Base-by-base conservation (phyloP, 2,797 vertebrate species). In the Lemur catta region DNA sequence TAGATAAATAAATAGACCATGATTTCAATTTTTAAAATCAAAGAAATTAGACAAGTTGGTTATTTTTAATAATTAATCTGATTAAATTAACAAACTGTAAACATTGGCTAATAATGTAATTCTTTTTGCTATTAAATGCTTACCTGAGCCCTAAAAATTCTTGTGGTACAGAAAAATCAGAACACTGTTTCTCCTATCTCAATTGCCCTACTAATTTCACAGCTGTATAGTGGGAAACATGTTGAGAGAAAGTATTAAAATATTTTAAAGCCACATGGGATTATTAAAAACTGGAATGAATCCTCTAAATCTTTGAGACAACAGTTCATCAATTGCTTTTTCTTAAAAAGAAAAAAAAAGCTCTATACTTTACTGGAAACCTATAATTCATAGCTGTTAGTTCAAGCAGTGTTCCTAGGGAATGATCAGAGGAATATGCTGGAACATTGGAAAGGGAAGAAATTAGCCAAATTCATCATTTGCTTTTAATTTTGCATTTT, bases 261-360 rank as follows among this genome's bases (percentile, higher is more conserved):
- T 98, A 98, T 97, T 98, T 98, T 97, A 98, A 97, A 98, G 91
- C 92, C 97, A 97, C 98, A 97, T 95, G 97, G 97, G 98, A 97
- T 97, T 98, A 97, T 98, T 97, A 98, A 98, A 98, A 98, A 95
- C 59, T 86, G 90, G 97, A 98, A 97, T 98, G 97, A 98, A 91
- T 96, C 95, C 95, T 93, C 65, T 98, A 98, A 98, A 98, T 98
- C 97, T 98, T 97, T 52, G 84, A 90, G 98, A 98, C 97, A 98
- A 98, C 97, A 98, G 57, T 98, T 98, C 97, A 98, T 98, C 98
- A 93, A 97, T 97, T 97, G 96, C 87, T 97, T 95, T 97, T 93
- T 59, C 91, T 93, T 95, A 95, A 98, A 95, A 93, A 97, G 5
- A 17, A 52, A 52, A 92, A 89, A 86, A 89, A 75, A 24, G 87